phyloP scores from a whole-genome alignment of 2,797 vertebrate species.

The Sciurus vulgaris region DNA sequence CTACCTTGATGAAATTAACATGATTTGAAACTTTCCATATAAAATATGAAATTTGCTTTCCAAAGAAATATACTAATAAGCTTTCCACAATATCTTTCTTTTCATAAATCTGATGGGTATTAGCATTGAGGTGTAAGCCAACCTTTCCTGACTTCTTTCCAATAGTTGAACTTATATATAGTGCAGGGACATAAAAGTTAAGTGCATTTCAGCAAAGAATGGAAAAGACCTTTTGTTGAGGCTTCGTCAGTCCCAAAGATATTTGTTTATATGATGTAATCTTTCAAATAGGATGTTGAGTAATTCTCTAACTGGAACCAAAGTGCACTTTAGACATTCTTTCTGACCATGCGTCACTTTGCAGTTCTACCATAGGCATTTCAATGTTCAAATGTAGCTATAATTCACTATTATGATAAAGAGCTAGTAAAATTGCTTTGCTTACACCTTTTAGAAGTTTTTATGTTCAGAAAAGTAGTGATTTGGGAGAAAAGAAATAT shows the following conservation, averaged over 20 bases:
- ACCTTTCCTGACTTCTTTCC: constrained; percentile 14
- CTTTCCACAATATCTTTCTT: neutral
- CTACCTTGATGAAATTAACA: constrained; percentile 20
- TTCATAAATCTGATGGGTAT: neutral
- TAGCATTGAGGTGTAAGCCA: neutral
- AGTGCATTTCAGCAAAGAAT: constrained; percentile 54
- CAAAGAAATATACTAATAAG: neutral
- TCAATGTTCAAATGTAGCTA: constrained; percentile 35
- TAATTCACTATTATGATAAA: constrained; percentile 65
- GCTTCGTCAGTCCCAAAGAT: constrained; percentile 61
- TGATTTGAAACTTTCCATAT: constrained; percentile 35
- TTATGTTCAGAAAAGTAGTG: neutral
- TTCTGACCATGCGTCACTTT: constrained; percentile 64
- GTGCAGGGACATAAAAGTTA: constrained; percentile 37
- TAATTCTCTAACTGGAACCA: constrained; percentile 56
- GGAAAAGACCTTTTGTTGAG: neutral
- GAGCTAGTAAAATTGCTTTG: constrained; percentile 49
- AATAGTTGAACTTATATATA: neutral
- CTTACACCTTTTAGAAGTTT: constrained; percentile 59
- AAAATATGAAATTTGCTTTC: constrained; percentile 51
- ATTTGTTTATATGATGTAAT: constrained; percentile 71
- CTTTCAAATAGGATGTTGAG: constrained; percentile 63
- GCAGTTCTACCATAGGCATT: constrained; percentile 37
- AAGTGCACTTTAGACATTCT: constrained; percentile 48
- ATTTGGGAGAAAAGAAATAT: constrained; percentile 32